These are phyloP conservation scores for Calliphora vomitoria DNA, from an alignment of 2,888 invertebrate species.

Conservation along the genomic window DNA sequence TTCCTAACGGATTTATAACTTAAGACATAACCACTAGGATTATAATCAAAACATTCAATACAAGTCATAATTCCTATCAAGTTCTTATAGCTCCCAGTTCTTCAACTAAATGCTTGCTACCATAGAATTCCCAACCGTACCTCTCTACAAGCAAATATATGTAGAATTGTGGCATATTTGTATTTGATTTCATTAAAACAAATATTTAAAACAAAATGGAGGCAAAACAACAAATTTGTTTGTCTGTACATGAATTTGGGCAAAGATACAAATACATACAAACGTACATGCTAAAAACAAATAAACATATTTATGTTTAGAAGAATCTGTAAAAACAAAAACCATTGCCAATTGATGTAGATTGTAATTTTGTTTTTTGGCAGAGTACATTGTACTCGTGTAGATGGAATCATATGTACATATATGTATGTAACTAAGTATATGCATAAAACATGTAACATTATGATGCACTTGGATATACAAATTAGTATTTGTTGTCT, in stretches of 20 bases:
- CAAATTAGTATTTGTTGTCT: constrained; percentile 21
- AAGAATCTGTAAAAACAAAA: constrained; percentile 11
- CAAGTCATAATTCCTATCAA: too few species aligned
- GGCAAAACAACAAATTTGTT: constrained; percentile 1
- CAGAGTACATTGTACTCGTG: background rate
- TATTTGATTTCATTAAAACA: constrained; percentile 18
- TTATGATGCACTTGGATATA: background rate
- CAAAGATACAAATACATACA: background rate
- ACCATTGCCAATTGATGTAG: constrained; percentile 57
- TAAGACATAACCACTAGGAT: too few species aligned
- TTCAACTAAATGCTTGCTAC: too few species aligned
- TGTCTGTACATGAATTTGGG: constrained; percentile 2
- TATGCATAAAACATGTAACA: background rate
- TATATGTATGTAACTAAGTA: background rate
- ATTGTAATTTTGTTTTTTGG: constrained; percentile 53
- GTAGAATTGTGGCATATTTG: background rate
- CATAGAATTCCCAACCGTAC: too few species aligned
- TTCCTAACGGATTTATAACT: too few species aligned
- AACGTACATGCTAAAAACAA: background rate
- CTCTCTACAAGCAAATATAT: background rate
- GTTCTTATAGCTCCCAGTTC: too few species aligned
- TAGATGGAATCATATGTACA: background rate
- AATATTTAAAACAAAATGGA: background rate
- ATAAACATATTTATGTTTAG: background rate
- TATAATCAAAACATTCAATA: too few species aligned